A percentile compares a stretch with the other conserved stretches of the same genome.
phyloP scores from a whole-genome alignment of 1,140 invertebrate species.

The Camponotus vicinus region DNA sequence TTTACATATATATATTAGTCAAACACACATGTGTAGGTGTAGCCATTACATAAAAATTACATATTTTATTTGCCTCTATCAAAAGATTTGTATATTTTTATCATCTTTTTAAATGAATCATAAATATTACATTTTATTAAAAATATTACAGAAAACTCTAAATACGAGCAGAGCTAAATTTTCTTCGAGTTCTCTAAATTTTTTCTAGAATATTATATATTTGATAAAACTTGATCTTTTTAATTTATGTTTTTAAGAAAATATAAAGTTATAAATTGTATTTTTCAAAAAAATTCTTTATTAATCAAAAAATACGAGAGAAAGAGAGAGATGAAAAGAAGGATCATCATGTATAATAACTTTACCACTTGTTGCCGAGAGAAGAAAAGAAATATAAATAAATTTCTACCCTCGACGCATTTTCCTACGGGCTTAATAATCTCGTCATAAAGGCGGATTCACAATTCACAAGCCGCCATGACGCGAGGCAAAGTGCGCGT shows the following conservation, averaged over 20 bases:
- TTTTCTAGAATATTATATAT: neutral
- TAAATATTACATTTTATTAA: neutral
- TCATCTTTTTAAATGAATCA: neutral
- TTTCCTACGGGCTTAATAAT: neutral
- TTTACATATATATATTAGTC: too few species aligned
- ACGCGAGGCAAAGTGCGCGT: neutral
- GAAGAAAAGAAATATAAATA: too few species aligned
- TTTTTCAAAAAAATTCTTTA: too few species aligned
- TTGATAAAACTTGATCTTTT: neutral
- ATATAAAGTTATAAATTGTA: neutral
- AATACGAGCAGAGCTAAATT: too few species aligned
- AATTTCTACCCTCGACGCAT: too few species aligned
- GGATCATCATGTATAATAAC: too few species aligned
- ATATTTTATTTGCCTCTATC: too few species aligned
- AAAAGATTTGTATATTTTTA: neutral
- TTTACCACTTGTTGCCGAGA: too few species aligned
- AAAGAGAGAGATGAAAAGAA: too few species aligned
- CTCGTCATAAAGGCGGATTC: constrained; percentile 54
- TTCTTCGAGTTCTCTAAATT: too few species aligned
- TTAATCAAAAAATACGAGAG: neutral
- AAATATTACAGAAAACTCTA: neutral
- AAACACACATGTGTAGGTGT: too few species aligned
- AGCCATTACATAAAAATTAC: too few species aligned
- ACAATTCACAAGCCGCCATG: constrained; percentile 51
- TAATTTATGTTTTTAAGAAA: neutral